Conservation (phyloP, 2,113 vertebrate genomes). For the Gymnarchus niloticus region DNA sequence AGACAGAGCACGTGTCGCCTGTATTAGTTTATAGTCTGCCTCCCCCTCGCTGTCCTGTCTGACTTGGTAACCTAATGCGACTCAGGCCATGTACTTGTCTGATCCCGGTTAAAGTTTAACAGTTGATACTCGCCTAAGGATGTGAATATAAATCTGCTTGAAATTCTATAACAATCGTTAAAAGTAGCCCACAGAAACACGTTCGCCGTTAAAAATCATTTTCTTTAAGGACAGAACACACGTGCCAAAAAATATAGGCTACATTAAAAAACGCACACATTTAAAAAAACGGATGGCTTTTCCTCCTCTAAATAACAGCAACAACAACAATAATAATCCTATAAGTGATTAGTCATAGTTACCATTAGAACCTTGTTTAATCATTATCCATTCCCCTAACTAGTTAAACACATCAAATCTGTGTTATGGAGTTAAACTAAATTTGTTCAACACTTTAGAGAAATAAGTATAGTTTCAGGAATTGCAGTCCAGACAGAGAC, state of each 20-base stretch:
- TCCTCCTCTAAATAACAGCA: not conserved
- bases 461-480: not conserved
- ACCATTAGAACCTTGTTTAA: too few relatives aligned
- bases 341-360: not conserved
- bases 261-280: not conserved
- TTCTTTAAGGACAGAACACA: not conserved
- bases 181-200: not conserved
- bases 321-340: not conserved
- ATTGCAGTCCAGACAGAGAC: not conserved
- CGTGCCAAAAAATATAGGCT: not conserved
- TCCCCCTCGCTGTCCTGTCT: constrained; percentile 55
- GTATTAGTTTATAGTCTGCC: constrained; percentile 64
- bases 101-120: not conserved
- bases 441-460: not conserved
- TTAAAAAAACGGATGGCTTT: not conserved
- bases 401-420: not conserved
- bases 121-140: not conserved
- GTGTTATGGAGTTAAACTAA: not conserved
- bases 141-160: not conserved
- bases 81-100: constrained; percentile 25
- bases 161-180: not conserved
- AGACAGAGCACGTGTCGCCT: constrained; percentile 69
- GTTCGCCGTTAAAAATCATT: not conserved
- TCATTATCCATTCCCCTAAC: not conserved
- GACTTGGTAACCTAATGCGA: constrained; percentile 63